These are phyloP conservation scores for Sphaerophoria rueppellii DNA, from an alignment of 2,888 invertebrate genomes.

Conservation along the genomic window DNA sequence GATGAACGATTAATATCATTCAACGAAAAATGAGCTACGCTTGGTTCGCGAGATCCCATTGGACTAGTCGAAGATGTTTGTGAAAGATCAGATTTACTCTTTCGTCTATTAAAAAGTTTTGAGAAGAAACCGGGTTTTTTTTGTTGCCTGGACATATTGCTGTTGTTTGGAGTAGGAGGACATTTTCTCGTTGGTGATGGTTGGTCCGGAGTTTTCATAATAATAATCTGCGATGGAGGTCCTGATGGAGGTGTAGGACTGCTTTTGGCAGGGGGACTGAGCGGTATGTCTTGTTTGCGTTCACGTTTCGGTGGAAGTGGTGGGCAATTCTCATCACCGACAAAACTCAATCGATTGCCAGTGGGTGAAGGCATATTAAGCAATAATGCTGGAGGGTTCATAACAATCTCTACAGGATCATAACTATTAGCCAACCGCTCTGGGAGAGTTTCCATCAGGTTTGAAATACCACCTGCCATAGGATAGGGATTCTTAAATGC, in stretches of 20 bases:
- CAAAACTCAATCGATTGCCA: conserved; percentile 67
- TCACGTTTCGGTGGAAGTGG: conserved; percentile 92
- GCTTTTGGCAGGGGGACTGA: conserved; percentile 54
- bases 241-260: conserved; percentile 74
- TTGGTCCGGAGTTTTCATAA: conserved; percentile 80
- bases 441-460: conserved; percentile 78
- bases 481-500: conserved; percentile 92
- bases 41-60: conserved; percentile 79
- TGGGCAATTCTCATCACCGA: conserved; percentile 86
- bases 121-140: conserved; percentile 86
- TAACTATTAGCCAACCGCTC: conserved; percentile 80
- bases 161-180: conserved; percentile 82
- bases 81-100: conserved; percentile 83
- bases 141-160: conserved; percentile 82
- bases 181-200: conserved; percentile 84
- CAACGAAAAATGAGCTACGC: conserved; percentile 77
- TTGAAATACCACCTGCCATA: conserved; percentile 84
- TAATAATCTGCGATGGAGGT: conserved; percentile 79
- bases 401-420: conserved; percentile 81
- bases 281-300: conserved; percentile 82
- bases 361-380: conserved; percentile 77
- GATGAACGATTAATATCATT: conserved; percentile 79
- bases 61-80: conserved; percentile 76
- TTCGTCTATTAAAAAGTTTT: conserved; percentile 85
- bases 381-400: conserved; percentile 82